A percentile compares a stretch with the other conserved stretches of the same genome.
These are phyloP conservation scores for Galemys pyrenaicus DNA, from an alignment of 2,113 vertebrate species.

Conservation along the genomic window DNA sequence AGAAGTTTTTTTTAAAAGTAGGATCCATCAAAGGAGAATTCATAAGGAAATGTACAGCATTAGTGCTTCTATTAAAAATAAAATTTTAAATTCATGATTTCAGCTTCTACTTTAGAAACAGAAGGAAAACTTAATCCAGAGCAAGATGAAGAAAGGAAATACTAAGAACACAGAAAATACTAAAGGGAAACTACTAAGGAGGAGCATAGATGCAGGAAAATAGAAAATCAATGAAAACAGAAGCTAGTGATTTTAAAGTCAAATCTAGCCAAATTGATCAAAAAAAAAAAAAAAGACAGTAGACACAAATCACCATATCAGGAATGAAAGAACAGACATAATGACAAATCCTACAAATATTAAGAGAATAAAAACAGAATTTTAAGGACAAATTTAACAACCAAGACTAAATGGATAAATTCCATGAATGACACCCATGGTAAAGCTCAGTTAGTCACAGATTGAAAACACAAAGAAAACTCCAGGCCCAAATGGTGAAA, in stretches of 20 bases:
- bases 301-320: not conserved
- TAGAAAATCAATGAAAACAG: not conserved
- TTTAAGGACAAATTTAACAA: not conserved
- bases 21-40: not conserved
- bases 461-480: not conserved
- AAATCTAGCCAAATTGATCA: not conserved
- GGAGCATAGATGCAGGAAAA: not conserved
- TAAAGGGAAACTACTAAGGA: not conserved
- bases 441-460: not conserved
- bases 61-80: not conserved
- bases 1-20: not conserved
- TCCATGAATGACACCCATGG: not conserved
- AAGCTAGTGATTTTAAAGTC: not conserved
- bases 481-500: too few species aligned
- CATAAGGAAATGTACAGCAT: not conserved
- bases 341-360: not conserved
- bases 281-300: not conserved
- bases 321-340: not conserved
- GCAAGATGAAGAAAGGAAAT: not conserved
- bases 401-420: not conserved
- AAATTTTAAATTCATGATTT: not conserved
- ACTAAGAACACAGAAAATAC: too few species aligned
- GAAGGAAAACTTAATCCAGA: not conserved
- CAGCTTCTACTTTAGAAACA: not conserved
- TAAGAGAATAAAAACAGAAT: not conserved